These are phyloP conservation scores for Drosophila fulvimacula DNA, from an alignment of 2,888 invertebrate species.

Conservation along the genomic window DNA sequence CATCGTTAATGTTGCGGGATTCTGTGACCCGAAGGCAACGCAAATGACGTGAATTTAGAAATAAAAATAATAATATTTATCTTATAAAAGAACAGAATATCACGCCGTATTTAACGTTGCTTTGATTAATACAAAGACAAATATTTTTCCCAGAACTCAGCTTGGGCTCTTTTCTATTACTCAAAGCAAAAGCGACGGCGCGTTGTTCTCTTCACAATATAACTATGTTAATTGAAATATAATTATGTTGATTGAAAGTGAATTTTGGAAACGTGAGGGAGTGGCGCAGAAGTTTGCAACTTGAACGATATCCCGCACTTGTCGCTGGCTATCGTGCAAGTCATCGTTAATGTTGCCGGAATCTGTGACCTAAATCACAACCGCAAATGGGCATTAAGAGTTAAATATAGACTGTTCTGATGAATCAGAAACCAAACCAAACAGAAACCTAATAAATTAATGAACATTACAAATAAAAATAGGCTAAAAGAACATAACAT, in stretches of 20 bases:
- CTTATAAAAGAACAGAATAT: not conserved
- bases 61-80: too few species aligned
- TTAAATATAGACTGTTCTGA: not conserved
- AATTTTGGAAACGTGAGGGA: too few species aligned
- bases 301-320: conserved; percentile 45
- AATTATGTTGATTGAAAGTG: not conserved
- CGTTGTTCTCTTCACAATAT: conserved; percentile 2
- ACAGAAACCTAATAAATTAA: too few species aligned
- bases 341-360: conserved; percentile 49
- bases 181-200: conserved; percentile 22
- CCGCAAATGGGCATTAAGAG: not conserved
- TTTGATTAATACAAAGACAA: conserved; percentile 22
- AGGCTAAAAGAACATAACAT: not conserved
- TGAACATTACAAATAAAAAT: too few species aligned
- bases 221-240: not conserved
- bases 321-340: conserved; percentile 51
- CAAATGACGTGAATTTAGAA: too few species aligned
- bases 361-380: conserved; percentile 23
- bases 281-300: conserved; percentile 41
- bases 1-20: too few species aligned
- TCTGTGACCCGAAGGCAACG: too few species aligned
- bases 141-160: conserved; percentile 20
- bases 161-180: conserved; percentile 22
- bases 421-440: too few species aligned
- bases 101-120: conserved; percentile 19